phyloP scores from a whole-genome alignment of 2,888 invertebrate genomes.

The Hydropsyche betteni region DNA sequence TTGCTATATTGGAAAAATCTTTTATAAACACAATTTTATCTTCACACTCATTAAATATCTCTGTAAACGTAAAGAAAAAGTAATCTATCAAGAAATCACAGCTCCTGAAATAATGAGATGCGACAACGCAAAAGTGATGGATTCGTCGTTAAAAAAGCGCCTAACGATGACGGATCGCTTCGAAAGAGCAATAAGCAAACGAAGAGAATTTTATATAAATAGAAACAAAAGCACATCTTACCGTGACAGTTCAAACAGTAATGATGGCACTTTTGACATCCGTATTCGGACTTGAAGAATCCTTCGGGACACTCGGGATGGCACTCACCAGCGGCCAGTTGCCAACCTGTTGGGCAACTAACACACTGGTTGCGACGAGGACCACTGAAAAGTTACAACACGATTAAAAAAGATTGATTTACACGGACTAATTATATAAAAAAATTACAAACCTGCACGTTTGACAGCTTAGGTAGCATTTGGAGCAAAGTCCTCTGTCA shows the following conservation, averaged over 20 bases:
- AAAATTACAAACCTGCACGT: slow-evolving; percentile 66
- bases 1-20: too few relatives aligned
- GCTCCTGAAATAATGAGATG: slow-evolving; percentile 9
- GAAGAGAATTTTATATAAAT: slow-evolving; percentile 3
- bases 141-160: slow-evolving; percentile 9
- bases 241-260: slow-evolving; percentile 89
- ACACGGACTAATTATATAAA: neutral
- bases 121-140: slow-evolving; percentile 11
- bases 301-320: slow-evolving; percentile 88
- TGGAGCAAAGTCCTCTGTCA: slow-evolving; percentile 82
- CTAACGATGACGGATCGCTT: slow-evolving; percentile 4
- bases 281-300: slow-evolving; percentile 82
- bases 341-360: slow-evolving; percentile 82
- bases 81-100: slow-evolving; percentile 24
- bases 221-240: slow-evolving; percentile 55
- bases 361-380: slow-evolving; percentile 87
- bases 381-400: slow-evolving; percentile 66
- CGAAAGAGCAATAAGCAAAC: slow-evolving; percentile 31
- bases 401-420: neutral
- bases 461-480: slow-evolving; percentile 85
- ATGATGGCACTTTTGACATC: slow-evolving; percentile 89
- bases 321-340: slow-evolving; percentile 84
- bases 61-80: neutral
- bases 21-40: neutral
- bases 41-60: neutral